Percentiles rank a stretch among this genome's conserved stretches.
These are phyloP conservation scores for Corythoichthys intestinalis DNA, from an alignment of 2,113 vertebrate genomes.

Conservation along the genomic window DNA sequence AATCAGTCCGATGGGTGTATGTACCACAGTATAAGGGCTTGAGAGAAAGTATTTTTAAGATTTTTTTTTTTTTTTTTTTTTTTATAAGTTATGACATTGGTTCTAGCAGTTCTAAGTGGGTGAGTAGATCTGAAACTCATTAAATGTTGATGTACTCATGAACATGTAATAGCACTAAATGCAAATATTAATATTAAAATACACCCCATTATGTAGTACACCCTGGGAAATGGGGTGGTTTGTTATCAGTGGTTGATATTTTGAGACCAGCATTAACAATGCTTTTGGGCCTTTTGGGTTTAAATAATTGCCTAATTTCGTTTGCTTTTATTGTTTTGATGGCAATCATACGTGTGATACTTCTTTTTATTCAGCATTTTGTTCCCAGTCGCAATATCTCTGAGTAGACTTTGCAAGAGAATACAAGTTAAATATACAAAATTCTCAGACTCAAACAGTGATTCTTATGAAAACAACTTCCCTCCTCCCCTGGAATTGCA, in stretches of 20 bases:
- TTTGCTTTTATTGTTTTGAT: not conserved
- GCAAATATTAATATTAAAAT: conserved; percentile 49
- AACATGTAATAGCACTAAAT: conserved; percentile 38
- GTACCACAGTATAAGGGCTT: not conserved
- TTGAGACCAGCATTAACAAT: not conserved
- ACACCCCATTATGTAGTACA: conserved; percentile 3
- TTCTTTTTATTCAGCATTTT: not conserved
- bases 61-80: not conserved
- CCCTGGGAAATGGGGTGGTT: not conserved
- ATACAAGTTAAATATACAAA: conserved; percentile 9
- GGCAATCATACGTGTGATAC: too few relatives aligned
- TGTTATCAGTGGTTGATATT: not conserved
- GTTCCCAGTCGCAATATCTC: not conserved
- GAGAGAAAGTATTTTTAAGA: not conserved
- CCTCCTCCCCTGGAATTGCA: conserved; percentile 31
- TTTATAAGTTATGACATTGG: conserved; percentile 20
- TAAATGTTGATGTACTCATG: conserved; percentile 42
- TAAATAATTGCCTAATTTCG: not conserved
- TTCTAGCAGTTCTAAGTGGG: conserved; percentile 19
- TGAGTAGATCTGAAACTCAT: conserved; percentile 23
- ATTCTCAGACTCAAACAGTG: not conserved
- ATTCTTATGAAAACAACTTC: conserved; percentile 22
- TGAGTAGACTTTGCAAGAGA: not conserved
- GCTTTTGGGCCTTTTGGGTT: not conserved
- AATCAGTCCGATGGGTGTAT: not conserved